Evolutionary conservation across 2,888 invertebrate genomes (phyloP), one percentile per base, ranked within the genome.

Genomic region (Drosophila rubida): DNA sequence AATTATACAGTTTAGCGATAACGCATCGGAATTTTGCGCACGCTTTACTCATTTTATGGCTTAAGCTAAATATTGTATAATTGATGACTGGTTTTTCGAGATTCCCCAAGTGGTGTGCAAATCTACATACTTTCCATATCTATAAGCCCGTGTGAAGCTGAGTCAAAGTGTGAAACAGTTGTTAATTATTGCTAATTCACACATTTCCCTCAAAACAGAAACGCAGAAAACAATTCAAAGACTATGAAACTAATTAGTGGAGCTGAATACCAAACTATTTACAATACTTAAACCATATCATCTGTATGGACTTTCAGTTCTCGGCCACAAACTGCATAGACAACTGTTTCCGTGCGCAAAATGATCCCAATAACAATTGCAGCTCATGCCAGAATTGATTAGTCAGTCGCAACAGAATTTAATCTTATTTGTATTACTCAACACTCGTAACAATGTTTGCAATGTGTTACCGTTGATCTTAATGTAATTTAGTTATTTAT

Each of bases 271-370:
- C 44, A 9, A 0, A 1, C 2, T 5, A 9, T 35, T 8, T 6
- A 11, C 19, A 35, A 9, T 35, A 25, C 8, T 25, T 13, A 54
- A 32, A n/a, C 2, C 5, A 4, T 9, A 5, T 30, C 35, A n/a
- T 6, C 19, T 11, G 3, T 41, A 32, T 23, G 87, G 88, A 83
- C 63, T 87, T 87, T 61, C 83, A 89, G 41, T 89, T 89, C 69
- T 75, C 77, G 62, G 57, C 85, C 30, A 78, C 63, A 61, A 87
- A 79, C 35, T 89, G 87, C 64, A 87, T 87, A 11, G 82, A 88
- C 49, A 89, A 83, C 55, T 89, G n/a, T n/a, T n/a, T n/a, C n/a
- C n/a, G n/a, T n/a, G 87, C 61, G 77, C 78, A 89, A 60, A 85
- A 76, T 46, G 88, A 83, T 51, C 71, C 88, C 48, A 85, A 87